phyloP scores from a whole-genome alignment of 2,113 vertebrate species.

The Dromaius novaehollandiae region DNA sequence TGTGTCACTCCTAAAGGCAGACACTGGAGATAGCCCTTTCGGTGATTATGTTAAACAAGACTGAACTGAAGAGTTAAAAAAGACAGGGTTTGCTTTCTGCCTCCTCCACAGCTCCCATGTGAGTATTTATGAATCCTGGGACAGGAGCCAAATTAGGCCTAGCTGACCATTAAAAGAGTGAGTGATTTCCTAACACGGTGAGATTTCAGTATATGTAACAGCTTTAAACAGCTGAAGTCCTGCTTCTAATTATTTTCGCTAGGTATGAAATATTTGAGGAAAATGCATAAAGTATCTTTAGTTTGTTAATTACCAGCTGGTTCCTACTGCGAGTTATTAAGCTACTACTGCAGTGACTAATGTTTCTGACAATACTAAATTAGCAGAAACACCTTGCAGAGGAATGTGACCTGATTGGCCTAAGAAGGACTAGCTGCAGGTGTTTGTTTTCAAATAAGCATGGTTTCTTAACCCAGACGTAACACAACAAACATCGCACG shows the following conservation, averaged over 20 bases:
- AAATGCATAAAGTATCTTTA: slow-evolving; percentile 23
- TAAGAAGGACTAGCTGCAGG: slow-evolving; percentile 19
- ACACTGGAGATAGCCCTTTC: neutral
- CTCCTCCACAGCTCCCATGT: neutral
- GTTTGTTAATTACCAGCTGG: slow-evolving; percentile 61
- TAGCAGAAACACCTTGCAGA: slow-evolving; percentile 42
- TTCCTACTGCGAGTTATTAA: neutral
- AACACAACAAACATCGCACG: neutral
- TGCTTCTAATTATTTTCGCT: slow-evolving; percentile 28
- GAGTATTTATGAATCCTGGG: neutral
- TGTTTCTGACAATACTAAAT: slow-evolving; percentile 40
- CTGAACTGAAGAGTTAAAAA: neutral
- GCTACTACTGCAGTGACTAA: slow-evolving; percentile 46
- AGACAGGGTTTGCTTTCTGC: neutral
- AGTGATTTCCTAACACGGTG: neutral
- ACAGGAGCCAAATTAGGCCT: neutral
- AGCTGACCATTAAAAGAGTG: neutral
- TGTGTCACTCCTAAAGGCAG: neutral
- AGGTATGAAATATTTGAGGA: slow-evolving; percentile 12
- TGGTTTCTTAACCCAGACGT: neutral
- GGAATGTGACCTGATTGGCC: slow-evolving; percentile 25
- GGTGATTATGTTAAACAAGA: neutral
- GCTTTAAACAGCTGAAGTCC: neutral
- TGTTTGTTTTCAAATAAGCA: slow-evolving; percentile 36
- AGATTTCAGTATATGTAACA: neutral